Percentiles rank a stretch among this genome's conserved stretches.
Conservation (phyloP, 2,797 vertebrate species). For the Hyperoplus immaculatus region DNA sequence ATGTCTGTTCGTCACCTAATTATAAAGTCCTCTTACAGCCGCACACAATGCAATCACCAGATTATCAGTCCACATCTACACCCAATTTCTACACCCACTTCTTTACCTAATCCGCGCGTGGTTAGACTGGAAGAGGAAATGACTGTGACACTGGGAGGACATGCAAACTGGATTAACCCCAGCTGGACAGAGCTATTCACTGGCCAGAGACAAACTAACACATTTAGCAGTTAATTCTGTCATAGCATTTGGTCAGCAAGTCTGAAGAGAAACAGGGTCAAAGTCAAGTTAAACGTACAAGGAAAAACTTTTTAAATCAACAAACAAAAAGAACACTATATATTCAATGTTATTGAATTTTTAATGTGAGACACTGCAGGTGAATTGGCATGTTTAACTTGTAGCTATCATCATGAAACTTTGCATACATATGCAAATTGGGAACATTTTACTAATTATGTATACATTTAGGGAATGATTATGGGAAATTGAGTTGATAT, state of each 20-base stretch:
- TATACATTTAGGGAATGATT: too few species aligned
- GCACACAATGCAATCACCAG: too few species aligned
- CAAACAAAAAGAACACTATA: background rate
- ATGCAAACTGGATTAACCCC: slow-evolving; percentile 1
- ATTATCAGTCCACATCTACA: too few species aligned
- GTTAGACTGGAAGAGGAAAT: background rate
- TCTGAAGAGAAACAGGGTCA: background rate
- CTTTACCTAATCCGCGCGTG: background rate
- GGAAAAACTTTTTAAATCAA: background rate
- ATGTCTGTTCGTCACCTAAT: too few species aligned
- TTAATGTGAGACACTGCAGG: too few species aligned
- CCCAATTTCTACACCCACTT: too few species aligned
- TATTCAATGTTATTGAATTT: background rate
- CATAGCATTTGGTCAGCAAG: background rate
- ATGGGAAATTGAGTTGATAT: too few species aligned
- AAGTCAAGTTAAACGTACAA: background rate
- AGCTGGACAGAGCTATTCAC: background rate
- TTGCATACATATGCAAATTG: too few species aligned
- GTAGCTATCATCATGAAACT: too few species aligned
- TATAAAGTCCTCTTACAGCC: too few species aligned
- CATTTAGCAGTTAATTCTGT: background rate
- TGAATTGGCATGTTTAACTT: too few species aligned
- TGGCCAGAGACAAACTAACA: background rate
- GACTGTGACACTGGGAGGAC: background rate
- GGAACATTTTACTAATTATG: too few species aligned